phyloP scores from a whole-genome alignment of 2,888 invertebrate genomes.

The Gymnocheta viridis region DNA sequence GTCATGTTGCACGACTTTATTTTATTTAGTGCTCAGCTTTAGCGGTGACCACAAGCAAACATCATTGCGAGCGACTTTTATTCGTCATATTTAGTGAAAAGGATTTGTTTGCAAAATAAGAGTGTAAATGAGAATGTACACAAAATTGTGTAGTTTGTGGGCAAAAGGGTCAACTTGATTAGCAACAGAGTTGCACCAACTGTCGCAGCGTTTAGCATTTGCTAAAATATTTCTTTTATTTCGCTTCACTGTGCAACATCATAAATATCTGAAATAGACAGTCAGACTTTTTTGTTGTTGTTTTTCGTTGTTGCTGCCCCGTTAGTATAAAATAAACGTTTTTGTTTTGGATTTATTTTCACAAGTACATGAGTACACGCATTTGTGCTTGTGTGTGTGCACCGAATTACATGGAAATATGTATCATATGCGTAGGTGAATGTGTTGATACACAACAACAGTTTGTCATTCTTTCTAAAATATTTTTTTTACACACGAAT shows the following conservation, averaged over 20 bases:
- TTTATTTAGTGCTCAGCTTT: too few species aligned
- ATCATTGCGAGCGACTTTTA: too few species aligned
- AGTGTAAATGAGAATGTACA: too few species aligned
- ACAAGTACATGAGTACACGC: not conserved
- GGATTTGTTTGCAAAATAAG: too few species aligned
- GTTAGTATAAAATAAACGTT: constrained; percentile 4
- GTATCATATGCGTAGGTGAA: constrained; percentile 26
- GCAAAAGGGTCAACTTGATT: too few species aligned
- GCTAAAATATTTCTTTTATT: too few species aligned
- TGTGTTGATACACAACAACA: constrained; percentile 5
- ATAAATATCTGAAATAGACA: not conserved
- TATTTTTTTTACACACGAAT: not conserved
- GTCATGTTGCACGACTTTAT: too few species aligned
- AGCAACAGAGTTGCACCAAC: too few species aligned
- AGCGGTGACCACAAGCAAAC: too few species aligned
- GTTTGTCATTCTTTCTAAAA: not conserved
- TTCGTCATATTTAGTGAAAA: too few species aligned
- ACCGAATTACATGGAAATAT: not conserved
- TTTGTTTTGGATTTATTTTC: constrained; percentile 11
- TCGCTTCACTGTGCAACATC: not conserved
- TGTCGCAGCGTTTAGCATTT: too few species aligned
- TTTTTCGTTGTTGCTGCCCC: not conserved
- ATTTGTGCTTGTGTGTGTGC: not conserved
- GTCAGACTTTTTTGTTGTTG: constrained; percentile 3
- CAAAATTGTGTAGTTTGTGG: too few species aligned